Base-by-base conservation (phyloP, 2,888 invertebrate genomes). In the Lottia gigantea region DNA sequence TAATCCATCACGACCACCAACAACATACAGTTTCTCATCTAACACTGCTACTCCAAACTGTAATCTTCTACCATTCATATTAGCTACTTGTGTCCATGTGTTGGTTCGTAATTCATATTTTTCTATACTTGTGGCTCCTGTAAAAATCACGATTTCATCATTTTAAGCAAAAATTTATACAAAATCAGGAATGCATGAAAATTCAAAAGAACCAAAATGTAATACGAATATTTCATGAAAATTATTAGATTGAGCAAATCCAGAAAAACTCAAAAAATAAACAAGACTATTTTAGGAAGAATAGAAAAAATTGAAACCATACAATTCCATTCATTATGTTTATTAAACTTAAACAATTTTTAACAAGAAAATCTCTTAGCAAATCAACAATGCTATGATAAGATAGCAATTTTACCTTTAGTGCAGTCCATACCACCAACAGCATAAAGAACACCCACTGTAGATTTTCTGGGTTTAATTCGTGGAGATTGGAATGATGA, bases 391-490 rank as follows among this genome's bases (percentile, higher is more conserved):
- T 25, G 12, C 23, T 6, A 3, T 4, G n/a, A 23, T 19, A 16
- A 3, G 55, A 4, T n/a, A 19, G 55, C 2, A 15, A 64, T 16
- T 55, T 73, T 81, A 91, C 92, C 93, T 91, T 96, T 96, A 84
- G 94, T 94, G 68, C 94, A 93, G 89, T 97, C 96, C 94, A 95
- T 95, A 74, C 97, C 97, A 31, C 97, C 97, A 23, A 97, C 93
- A 74, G 95, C 95, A 80, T 95, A 91, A 76, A 97, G 90, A 68
- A 93, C 91, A 2, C 97, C 97, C 67, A 97, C 93, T 0, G 97
- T 97, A 0, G 96, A 95, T 86, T 97, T 97, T 67, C 97, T 91
- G 0, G 97, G 96, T 78, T 94, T 92, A 0, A 96, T 96, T 75
- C 96, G 91, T 74, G 93, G 92, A 25, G 94, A 94, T 81, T 94